phyloP scores from a whole-genome alignment of 1,140 invertebrate species.

The Diorhabda sublineata region DNA sequence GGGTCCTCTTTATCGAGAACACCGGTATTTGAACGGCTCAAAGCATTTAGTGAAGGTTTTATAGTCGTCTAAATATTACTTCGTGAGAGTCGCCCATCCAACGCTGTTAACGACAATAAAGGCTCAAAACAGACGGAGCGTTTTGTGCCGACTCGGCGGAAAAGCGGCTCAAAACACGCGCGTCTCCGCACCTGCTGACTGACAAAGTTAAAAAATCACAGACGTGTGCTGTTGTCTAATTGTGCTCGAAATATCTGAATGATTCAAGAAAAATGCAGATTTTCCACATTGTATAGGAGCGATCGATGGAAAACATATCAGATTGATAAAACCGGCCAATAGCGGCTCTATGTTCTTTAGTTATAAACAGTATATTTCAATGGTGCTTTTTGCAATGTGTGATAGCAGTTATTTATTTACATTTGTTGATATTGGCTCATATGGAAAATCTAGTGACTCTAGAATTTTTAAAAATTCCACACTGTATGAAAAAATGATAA shows the following conservation, averaged over 20 bases:
- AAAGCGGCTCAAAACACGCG: too few species aligned
- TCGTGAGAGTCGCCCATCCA: too few species aligned
- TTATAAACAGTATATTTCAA: constrained; percentile 36
- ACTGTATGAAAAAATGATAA: constrained; percentile 14
- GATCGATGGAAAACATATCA: constrained; percentile 34
- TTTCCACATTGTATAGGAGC: constrained; percentile 27
- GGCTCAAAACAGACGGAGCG: too few species aligned
- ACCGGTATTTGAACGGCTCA: too few species aligned
- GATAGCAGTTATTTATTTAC: constrained; percentile 15
- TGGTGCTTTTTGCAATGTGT: constrained; percentile 26
- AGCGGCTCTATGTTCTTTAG: constrained; percentile 33
- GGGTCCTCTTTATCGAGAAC: too few species aligned
- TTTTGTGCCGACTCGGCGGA: too few species aligned
- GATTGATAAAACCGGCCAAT: constrained; percentile 27
- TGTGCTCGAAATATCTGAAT: constrained; percentile 16
- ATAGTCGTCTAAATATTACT: too few species aligned
- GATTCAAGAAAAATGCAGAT: constrained; percentile 23
- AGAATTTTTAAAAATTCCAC: constrained; percentile 17
- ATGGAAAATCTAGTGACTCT: constrained; percentile 14
- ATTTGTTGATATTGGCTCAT: constrained; percentile 6
- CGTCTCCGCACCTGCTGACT: too few species aligned
- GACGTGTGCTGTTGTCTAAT: too few species aligned
- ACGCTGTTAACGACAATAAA: too few species aligned
- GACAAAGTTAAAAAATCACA: too few species aligned
- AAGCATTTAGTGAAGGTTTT: too few species aligned